A percentile compares a stretch with the other conserved stretches of the same genome.
Evolutionary conservation across 2,113 vertebrate genomes (phyloP).

Genomic region (Capricornis sumatraensis): DNA sequence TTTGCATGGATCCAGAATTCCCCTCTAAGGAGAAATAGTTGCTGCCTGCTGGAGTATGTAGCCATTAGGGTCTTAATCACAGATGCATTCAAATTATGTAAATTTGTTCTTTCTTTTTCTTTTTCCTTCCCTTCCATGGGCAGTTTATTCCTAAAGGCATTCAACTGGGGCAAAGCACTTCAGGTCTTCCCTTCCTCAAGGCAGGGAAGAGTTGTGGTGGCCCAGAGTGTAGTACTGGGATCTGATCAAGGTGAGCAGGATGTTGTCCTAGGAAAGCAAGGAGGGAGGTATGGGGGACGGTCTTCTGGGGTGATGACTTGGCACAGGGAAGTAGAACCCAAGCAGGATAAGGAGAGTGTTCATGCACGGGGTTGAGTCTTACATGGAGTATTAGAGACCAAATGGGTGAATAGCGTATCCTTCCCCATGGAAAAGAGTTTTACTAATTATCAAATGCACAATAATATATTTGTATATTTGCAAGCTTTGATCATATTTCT

Average conservation of each 20-base stretch:
- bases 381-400: background rate
- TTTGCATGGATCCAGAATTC: background rate
- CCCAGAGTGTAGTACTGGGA: rapidly evolving
- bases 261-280: background rate
- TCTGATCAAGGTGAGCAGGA: background rate
- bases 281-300: background rate
- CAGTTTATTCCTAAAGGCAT: background rate
- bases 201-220: too few relatives aligned
- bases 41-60: background rate
- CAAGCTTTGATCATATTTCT: background rate
- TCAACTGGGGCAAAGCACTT: background rate
- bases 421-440: background rate
- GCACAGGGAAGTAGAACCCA: background rate
- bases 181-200: background rate
- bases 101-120: background rate
- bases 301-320: background rate
- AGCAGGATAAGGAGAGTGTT: background rate
- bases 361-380: background rate
- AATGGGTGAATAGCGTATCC: background rate
- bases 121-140: background rate
- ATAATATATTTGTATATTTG: background rate
- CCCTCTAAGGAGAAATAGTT: background rate
- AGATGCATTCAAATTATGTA: background rate
- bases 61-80: background rate
- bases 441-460: background rate